phyloP scores from a whole-genome alignment of 2,797 vertebrate genomes.

The Oreochromis mossambicus region DNA sequence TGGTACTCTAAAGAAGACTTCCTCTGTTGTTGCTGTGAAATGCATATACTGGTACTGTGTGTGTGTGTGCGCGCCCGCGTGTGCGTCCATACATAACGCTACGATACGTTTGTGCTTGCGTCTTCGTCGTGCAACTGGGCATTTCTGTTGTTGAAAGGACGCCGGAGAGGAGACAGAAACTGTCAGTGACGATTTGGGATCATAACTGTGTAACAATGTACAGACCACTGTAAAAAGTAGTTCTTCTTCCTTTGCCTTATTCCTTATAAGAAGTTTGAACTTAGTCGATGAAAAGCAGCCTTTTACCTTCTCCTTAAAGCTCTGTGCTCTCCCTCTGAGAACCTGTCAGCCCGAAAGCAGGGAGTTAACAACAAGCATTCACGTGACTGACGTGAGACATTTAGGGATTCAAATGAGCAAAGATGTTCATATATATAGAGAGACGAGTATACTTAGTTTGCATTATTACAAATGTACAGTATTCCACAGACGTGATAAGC shows the following conservation, averaged over 20 bases:
- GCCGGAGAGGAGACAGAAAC: constrained; percentile 10
- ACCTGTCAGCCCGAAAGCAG: constrained; percentile 37
- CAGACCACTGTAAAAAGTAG: constrained; percentile 63
- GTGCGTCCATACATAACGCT: constrained; percentile 10
- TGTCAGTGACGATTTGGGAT: constrained; percentile 35
- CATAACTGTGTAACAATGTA: constrained; percentile 58
- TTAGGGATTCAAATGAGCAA: constrained; percentile 24
- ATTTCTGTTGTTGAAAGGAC: constrained; percentile 44
- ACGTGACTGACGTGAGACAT: constrained; percentile 19
- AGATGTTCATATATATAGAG: background rate
- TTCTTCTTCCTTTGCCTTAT: constrained; percentile 46
- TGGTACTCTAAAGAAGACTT: constrained; percentile 36
- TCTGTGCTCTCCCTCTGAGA: constrained; percentile 10
- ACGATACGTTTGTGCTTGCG: constrained; percentile 3
- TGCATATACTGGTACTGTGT: constrained; percentile 49
- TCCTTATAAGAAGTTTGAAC: constrained; percentile 35
- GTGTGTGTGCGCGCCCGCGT: background rate
- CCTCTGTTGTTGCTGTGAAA: constrained; percentile 63
- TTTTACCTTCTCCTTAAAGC: constrained; percentile 4
- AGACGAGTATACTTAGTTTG: constrained; percentile 17
- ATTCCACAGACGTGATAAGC: constrained; percentile 34
- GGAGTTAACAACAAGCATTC: constrained; percentile 4
- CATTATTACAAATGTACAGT: constrained; percentile 43
- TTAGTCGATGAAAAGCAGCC: constrained; percentile 2
- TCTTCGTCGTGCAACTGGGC: constrained; percentile 22